Conservation (phyloP, 2,797 vertebrate genomes). For the Saxicola maurus region DNA sequence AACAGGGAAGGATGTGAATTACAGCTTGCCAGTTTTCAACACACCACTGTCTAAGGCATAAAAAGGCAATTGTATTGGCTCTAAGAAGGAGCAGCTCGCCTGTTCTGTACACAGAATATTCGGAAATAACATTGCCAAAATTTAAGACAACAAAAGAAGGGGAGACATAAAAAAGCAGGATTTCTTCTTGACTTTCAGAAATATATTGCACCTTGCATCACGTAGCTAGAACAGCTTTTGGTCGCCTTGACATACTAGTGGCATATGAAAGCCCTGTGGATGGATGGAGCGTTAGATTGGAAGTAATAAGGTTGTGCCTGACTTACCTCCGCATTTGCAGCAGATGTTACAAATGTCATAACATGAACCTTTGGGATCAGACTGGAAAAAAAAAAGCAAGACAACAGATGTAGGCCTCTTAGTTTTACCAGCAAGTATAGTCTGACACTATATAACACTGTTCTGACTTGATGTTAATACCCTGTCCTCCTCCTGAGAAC, state of each 20-base stretch:
- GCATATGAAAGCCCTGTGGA: constrained; percentile 54
- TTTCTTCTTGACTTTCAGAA: constrained; percentile 25
- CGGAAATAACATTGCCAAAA: constrained; percentile 25
- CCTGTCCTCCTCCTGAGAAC: constrained; percentile 6
- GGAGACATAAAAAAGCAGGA: neutral
- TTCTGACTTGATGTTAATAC: constrained; percentile 44
- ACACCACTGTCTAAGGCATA: constrained; percentile 8
- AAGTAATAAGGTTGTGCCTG: constrained; percentile 71
- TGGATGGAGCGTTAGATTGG: constrained; percentile 63
- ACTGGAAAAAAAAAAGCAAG: constrained; percentile 17
- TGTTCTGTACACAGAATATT: constrained; percentile 44
- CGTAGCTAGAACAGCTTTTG: constrained; percentile 5
- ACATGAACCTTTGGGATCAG: constrained; percentile 69
- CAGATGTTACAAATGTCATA: constrained; percentile 73
- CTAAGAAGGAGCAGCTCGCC: neutral
- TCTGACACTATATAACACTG: constrained; percentile 49
- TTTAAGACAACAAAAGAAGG: constrained; percentile 2
- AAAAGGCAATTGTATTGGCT: constrained; percentile 45
- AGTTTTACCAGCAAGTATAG: constrained; percentile 53
- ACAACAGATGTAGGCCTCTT: constrained; percentile 62
- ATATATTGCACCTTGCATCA: constrained; percentile 23
- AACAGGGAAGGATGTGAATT: constrained; percentile 9
- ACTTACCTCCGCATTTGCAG: constrained; percentile 67
- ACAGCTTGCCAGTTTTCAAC: constrained; percentile 1
- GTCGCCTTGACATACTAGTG: constrained; percentile 12